Evolutionary conservation across 2,113 vertebrate genomes (phyloP), one percentile per base, ranked within the genome.

Genomic region (Oreamnos americanus): DNA sequence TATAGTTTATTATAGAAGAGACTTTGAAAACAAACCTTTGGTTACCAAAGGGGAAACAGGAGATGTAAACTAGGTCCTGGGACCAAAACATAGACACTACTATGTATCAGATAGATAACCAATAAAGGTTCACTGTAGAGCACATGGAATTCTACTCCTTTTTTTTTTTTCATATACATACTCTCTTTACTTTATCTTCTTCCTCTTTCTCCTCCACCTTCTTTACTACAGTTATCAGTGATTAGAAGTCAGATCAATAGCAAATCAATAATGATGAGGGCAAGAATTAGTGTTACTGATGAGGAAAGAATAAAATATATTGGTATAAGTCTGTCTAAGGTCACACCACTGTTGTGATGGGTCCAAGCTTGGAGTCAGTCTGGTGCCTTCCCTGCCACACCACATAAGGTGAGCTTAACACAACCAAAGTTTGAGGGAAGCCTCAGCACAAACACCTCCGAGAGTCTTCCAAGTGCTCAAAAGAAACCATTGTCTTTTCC

Each of bases 361-460:
- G 7, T 43, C 30, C 2, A 23, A n/a, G 81, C 21, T 21, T 87
- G n/a, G 9, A 8, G 4, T 67, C 21, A 28, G 1, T 17, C 76
- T 30, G 76, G 3, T 9, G 8, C 16, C 30, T 30, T 47, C 49
- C 12, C 17, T 28, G 33, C 23, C 8, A 6, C 0, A 2, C 21
- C 30, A 8, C 17, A 3, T 5, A 23, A 36, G 3, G 36, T 21
- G 21, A 5, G 5, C 7, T 55, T 2, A 3, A 6, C 6, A 30
- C 33, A 14, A 5, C 19, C 2, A 7, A 47, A 36, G 36, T 16
- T 3, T 57, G 17, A 21, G 17, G 19, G 15, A 36, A 33, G 12
- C 36, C 25, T 87, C n/a, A 4, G 47, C 8, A 25, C 60, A 71
- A 47, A 71, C 2, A 0, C 78, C 39, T 57, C 21, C 1, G 16